Evolutionary conservation across 2,888 invertebrate species (phyloP).

Genomic region (Drosophila ezoana): DNA sequence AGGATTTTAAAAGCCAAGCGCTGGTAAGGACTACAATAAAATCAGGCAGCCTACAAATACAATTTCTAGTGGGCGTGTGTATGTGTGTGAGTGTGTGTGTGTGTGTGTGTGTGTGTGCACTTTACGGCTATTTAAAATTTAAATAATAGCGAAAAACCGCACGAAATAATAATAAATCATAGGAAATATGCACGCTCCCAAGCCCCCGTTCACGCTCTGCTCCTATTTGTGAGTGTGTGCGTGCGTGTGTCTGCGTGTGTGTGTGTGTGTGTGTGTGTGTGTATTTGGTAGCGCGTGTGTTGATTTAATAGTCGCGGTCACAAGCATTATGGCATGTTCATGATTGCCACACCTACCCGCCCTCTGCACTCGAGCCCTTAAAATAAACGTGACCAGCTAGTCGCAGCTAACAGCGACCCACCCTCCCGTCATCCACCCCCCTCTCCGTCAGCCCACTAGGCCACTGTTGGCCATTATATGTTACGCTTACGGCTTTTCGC

Average conservation of each 20-base stretch:
- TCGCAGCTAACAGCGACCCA: not conserved
- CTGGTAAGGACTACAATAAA: slow-evolving; percentile 60
- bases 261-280: slow-evolving; percentile 31
- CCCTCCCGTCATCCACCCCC: not conserved
- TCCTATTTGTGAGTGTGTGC: slow-evolving; percentile 21
- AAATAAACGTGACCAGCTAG: slow-evolving; percentile 49
- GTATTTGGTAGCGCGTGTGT: slow-evolving; percentile 65
- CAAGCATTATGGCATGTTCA: slow-evolving; percentile 79
- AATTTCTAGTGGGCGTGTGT: slow-evolving; percentile 61
- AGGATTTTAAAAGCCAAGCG: slow-evolving; percentile 65
- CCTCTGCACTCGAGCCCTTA: not conserved
- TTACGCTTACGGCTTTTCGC: slow-evolving; percentile 51
- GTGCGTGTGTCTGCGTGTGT: slow-evolving; percentile 11
- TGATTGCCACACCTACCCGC: slow-evolving; percentile 60
- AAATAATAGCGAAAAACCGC: slow-evolving; percentile 79
- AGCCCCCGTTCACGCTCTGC: not conserved
- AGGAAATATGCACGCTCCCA: slow-evolving; percentile 57
- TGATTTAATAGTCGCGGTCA: slow-evolving; percentile 78
- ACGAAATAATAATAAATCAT: slow-evolving; percentile 80
- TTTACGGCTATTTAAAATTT: slow-evolving; percentile 80
- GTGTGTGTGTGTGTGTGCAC: slow-evolving; percentile 47
- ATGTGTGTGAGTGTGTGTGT: slow-evolving; percentile 15
- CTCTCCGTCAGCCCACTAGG: not conserved
- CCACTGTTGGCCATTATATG: slow-evolving; percentile 45
- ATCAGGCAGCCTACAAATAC: slow-evolving; percentile 48